These are phyloP conservation scores for Aphis gossypii DNA, from an alignment of 1,140 invertebrate species.

Conservation along the genomic window DNA sequence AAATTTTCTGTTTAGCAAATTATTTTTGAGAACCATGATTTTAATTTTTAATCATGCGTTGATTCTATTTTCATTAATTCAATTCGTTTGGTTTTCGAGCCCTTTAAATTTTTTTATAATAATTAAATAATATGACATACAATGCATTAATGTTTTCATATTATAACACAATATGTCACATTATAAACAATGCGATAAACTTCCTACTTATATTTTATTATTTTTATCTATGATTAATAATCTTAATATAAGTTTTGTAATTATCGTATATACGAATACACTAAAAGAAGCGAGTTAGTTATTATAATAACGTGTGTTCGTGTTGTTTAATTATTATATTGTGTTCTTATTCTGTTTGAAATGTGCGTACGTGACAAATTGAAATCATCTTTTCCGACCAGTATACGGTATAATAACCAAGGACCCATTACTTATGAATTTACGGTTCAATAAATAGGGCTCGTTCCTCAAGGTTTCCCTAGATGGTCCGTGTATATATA, in stretches of 20 bases:
- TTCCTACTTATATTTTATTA: too few relatives aligned
- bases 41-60: too few relatives aligned
- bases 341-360: background rate
- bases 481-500: background rate
- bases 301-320: background rate
- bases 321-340: background rate
- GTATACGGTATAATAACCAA: background rate
- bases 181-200: too few relatives aligned
- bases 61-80: background rate
- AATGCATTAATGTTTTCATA: background rate
- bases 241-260: background rate
- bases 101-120: background rate
- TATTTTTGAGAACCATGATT: too few relatives aligned
- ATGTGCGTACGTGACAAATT: constrained; percentile 48
- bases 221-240: background rate
- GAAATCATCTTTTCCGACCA: background rate
- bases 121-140: background rate
- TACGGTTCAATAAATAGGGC: constrained; percentile 26
- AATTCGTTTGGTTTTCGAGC: background rate
- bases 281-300: background rate
- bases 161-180: background rate
- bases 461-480: background rate
- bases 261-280: background rate
- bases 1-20: too few relatives aligned
- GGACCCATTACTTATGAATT: constrained; percentile 35